Evolutionary conservation across 2,888 invertebrate species (phyloP), one percentile per base, ranked within the genome.

Genomic region (Leptopilina syphax): DNA sequence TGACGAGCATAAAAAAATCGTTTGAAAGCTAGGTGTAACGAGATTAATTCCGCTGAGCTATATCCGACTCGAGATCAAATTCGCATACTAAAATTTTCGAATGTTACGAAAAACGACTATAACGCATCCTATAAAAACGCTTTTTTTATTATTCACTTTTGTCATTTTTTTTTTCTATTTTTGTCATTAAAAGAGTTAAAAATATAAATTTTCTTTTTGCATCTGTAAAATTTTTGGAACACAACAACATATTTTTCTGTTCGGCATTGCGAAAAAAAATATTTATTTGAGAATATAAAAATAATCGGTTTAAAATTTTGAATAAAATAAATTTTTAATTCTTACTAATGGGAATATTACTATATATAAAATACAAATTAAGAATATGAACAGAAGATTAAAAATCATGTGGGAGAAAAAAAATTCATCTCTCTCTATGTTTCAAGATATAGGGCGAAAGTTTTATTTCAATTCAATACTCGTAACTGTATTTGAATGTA

Each of bases 1-100:
- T 57, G 70, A 73, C 54, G 50, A 73, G 50, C 54, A 54, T 54
- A 57, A 73, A 73, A 70, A 73, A 73, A 54, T 54, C 54, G 70
- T 54, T 73, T 27, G 54, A 73, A 73, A 73, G 70, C 34, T 27
- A 73, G 13, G 54, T 73, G 54, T 73, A 57, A 54, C 54, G 70
- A 73, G 70, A 54, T 73, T 73, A 68, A 73, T 73, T 73, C 4
- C 27, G n/a, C 57, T 54, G 27, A 54, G 57, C 13, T 54, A 73
- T n/a, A 34, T 34, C 57, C n/a, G 27, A 57, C n/a, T 73, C n/a
- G 50, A 4, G 70, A 54, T 13, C 13, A 73, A 73, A 73, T 54
- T 57, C 34, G 34, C 70, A 27, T 73, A 54, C 27, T 50, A 68
- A 47, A 50, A 27, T 68, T 68, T 50, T 50, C 3, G 27, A 68